Evolutionary conservation across 1,140 invertebrate species (phyloP), one percentile per base, ranked within the genome.

Genomic region (Neomicropteryx cornuta): DNA sequence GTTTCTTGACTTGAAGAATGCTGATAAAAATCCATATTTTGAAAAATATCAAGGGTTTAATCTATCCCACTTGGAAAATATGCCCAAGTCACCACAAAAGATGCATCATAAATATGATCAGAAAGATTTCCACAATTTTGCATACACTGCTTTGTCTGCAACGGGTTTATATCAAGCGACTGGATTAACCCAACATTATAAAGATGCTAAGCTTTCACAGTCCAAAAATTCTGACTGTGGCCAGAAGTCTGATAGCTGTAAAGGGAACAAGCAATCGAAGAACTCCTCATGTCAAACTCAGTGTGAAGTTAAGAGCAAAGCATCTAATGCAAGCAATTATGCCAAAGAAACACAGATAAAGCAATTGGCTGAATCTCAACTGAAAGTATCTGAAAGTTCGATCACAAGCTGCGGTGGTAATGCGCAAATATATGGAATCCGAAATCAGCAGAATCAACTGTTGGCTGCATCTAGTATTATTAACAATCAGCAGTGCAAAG

Each of bases 11-110:
- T 56, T 68, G 44, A 62, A 65, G 42, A 64, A 58, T 40, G 56
- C 55, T 17, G 65, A 69, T 23, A 69, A 67, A 41, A 67, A 57
- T 39, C 40, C 45, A 17, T 66, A 67, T 39, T 45, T 65, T 10
- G 63, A 68, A 23, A 68, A 68, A 41, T 70, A 72, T 34, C 59
- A 62, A 39, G 55, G 67, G 6, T 73, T 73, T 38, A 73, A 73
- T 42, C 48, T 73, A 0, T 62, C 70, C 1, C 68, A 71, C 38
- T 51, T 73, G 21, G 71, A 74, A 28, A 62, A 66, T 38, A 62
- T 66, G 55, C 64, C 64, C 33, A 68, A 68, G 36, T 67, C 66
- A 4, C 66, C 66, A 0, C 66, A 68, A 34, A 68, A 68, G 46
- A 44, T 63, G 13, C 59, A 62, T 32, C 48, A 59, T 3, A 63